Evolutionary conservation across 2,797 vertebrate species (phyloP), one percentile per base, ranked within the genome.

Genomic region (Falco rusticolus): DNA sequence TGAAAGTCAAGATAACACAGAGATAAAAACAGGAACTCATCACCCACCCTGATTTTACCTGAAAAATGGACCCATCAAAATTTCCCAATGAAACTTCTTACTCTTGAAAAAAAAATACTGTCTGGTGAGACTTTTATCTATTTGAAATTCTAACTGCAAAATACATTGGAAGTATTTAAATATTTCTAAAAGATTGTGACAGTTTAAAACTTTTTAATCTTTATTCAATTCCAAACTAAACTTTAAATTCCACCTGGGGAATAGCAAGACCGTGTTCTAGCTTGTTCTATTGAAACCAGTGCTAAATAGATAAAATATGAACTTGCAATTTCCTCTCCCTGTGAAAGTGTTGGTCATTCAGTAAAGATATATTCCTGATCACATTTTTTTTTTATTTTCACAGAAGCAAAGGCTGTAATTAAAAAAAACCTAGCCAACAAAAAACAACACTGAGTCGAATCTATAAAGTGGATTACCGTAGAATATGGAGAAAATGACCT

Each of bases 401-500:
- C 47, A 75, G 47, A 94, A 93, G 20, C 4, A 11, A 90, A 92
- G 41, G 48, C 39, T 78, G 47, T 69, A 91, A 82, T 92, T 72
- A 65, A 82, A 93, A 76, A 88, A 91, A 63, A 47, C 16, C 37
- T 80, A 81, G 24, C 2, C 6, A 41, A 43, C 43, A 43, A 43
- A 61, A 81, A 53, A 21, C n/a, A 79, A 78, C 48, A 74, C 19
- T 66, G 25, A 90, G 48, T 60, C 45, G 82, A 88, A 72, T 81
- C 50, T 84, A 59, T 70, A 48, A 87, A 81, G 64, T 60, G 39
- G 37, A 83, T 79, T 75, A 84, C 21, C 57, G 47, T 41, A 34
- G 56, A 82, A 34, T 31, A 70, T n/a, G 47, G 37, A 87, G 26
- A 85, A 93, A 96, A 94, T 87, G 91, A 97, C 95, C 94, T 96